Conservation (phyloP, 1,140 invertebrate genomes). For the Polypedilum pembai region DNA sequence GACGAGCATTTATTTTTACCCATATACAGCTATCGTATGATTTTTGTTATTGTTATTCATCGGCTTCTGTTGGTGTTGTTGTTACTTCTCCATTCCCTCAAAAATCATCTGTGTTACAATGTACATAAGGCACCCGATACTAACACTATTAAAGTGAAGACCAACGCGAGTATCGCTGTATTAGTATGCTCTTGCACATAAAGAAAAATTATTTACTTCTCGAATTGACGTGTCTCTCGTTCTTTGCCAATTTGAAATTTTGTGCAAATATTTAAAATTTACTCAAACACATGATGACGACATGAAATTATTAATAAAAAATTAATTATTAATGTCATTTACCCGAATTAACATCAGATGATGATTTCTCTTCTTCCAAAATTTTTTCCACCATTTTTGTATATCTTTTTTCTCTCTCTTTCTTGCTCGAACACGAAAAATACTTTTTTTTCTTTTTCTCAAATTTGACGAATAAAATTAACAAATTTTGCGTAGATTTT, state of each 20-base stretch:
- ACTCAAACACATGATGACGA: background rate
- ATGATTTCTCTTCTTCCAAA: constrained; percentile 43
- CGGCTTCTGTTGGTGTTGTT: constrained; percentile 8
- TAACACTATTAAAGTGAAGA: background rate
- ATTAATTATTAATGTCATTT: background rate
- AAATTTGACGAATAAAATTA: background rate
- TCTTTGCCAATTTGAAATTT: background rate
- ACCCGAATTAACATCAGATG: constrained; percentile 5
- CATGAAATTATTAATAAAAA: background rate
- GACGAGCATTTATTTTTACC: background rate
- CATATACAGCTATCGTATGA: constrained; percentile 22
- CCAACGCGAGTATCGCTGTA: background rate
- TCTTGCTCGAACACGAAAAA: background rate
- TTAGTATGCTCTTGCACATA: background rate
- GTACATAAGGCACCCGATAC: background rate
- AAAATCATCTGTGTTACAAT: background rate
- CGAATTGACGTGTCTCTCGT: background rate
- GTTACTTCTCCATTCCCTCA: constrained; percentile 2
- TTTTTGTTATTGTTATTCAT: constrained; percentile 25
- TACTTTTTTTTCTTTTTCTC: background rate
- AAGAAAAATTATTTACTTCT: background rate
- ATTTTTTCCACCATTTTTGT: constrained; percentile 48
- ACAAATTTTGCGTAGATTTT: background rate
- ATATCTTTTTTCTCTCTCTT: background rate
- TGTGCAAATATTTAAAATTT: background rate